Base-by-base conservation (phyloP, 2,797 vertebrate genomes). In the Tenualosa thibaudeaui region DNA sequence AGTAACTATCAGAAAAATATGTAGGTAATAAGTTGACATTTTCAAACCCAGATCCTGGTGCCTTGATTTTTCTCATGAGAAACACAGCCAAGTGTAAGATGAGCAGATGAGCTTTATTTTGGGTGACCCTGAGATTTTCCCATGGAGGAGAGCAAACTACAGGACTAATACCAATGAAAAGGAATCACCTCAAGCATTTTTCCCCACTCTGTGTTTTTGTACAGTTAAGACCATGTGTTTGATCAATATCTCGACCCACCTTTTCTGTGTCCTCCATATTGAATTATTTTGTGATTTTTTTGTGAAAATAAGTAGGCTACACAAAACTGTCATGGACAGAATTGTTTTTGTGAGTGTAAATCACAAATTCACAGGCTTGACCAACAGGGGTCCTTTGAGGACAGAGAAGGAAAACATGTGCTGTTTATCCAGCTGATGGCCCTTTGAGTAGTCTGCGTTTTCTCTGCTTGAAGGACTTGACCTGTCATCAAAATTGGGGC, bases 341-440 rank as follows among this genome's bases (percentile, higher is more conserved):
- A 68, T 9, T 24, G n/a, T 60, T 8, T 60, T 8, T 60, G 58
- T 60, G 58, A 3, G 58, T 60, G 58, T 60, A 15, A 31, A 31
- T 31, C 31, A 31, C 31, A 31, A 31, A 31, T 31, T 31, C 22
- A 78, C 71, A 43, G 40, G 15, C 71, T 15, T 78, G 40, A 22
- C 71, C 40, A 46, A 22, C 8, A 9, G 37, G 86, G 86, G 87
- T 86, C 26, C 83, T 54, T 75, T 81, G 2, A 49, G 85, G 83
- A 89, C 81, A n/a, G 49, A 60, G 65, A 51, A 90, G 62, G 81
- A 84, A 88, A 88, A 56, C 81, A 6, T 85, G 86, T 85, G 88
- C 86, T 95, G 91, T 95, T 94, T 93, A 90, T 84, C 87, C 92
- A 95, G 93, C 94, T 94, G 93, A 92, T 85, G 83, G 86, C 86